phyloP scores from a whole-genome alignment of 1,140 invertebrate species.

The Tachypleus tridentatus region DNA sequence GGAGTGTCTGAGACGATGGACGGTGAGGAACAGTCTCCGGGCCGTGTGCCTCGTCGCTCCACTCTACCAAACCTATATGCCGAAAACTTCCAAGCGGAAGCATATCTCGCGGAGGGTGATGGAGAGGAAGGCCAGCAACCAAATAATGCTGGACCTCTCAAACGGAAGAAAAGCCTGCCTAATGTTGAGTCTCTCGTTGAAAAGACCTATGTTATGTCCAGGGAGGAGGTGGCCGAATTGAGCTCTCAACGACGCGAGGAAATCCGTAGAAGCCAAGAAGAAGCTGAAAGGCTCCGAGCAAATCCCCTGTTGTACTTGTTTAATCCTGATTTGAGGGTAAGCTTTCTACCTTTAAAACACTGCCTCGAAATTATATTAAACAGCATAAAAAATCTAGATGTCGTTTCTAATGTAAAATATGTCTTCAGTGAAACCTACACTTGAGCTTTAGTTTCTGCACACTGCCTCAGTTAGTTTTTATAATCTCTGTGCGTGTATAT shows the following conservation, averaged over 20 bases:
- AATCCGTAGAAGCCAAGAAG: slow-evolving; percentile 73
- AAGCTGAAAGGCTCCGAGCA: slow-evolving; percentile 75
- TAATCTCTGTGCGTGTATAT: too few relatives aligned
- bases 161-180: slow-evolving; percentile 87
- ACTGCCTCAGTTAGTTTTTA: too few relatives aligned
- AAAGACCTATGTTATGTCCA: slow-evolving; percentile 62
- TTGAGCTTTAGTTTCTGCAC: too few relatives aligned
- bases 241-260: slow-evolving; percentile 85
- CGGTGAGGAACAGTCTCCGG: slow-evolving; percentile 9
- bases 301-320: slow-evolving; percentile 87
- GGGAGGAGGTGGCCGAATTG: slow-evolving; percentile 85
- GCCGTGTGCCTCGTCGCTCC: slow-evolving; percentile 4
- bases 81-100: not conserved
- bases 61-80: slow-evolving; percentile 11
- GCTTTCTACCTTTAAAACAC: slow-evolving; percentile 19
- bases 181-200: slow-evolving; percentile 55
- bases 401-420: too few relatives aligned
- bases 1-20: slow-evolving; percentile 32
- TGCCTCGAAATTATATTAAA: too few relatives aligned
- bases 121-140: not conserved
- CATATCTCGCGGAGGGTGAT: not conserved
- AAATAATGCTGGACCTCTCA: not conserved
- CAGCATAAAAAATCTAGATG: too few relatives aligned
- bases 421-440: too few relatives aligned
- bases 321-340: slow-evolving; percentile 92